Conservation (phyloP, 2,113 vertebrate genomes). For the Paramormyrops kingsleyae region DNA sequence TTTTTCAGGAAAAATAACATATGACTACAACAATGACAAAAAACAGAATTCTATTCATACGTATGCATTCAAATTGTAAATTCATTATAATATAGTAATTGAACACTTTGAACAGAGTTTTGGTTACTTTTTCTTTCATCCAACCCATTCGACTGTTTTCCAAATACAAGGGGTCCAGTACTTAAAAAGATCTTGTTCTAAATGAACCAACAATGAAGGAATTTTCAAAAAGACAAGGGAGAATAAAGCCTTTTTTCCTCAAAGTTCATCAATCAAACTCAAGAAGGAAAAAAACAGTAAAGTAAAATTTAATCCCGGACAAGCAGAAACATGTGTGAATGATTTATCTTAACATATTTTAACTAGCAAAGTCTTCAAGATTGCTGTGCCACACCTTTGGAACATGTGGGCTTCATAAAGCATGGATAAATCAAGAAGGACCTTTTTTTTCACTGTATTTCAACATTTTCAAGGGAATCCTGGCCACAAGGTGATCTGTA, state of each 20-base stretch:
- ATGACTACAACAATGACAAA: neutral
- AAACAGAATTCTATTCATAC: neutral
- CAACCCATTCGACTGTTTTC: neutral
- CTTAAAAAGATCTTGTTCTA: neutral
- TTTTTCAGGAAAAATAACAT: neutral
- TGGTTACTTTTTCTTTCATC: neutral
- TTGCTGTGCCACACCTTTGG: conserved; percentile 5
- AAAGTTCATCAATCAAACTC: neutral
- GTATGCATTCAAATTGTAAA: neutral
- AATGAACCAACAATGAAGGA: conserved; percentile 5
- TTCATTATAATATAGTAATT: neutral
- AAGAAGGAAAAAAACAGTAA: conserved; percentile 4
- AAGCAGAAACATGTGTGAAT: conserved; percentile 23
- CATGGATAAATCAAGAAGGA: conserved; percentile 21
- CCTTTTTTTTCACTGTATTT: conserved; percentile 1
- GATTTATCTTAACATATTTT: conserved; percentile 27
- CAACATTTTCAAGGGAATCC: conserved; percentile 18
- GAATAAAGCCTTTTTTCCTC: conserved; percentile 13
- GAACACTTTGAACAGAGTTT: neutral
- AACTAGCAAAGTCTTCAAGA: conserved; percentile 20
- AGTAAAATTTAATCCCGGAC: conserved; percentile 23
- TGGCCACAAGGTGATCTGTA: conserved; percentile 4
- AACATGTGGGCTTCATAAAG: conserved; percentile 26
- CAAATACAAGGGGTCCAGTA: neutral
- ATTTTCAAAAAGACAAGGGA: conserved; percentile 8